Conservation (phyloP, 2,888 invertebrate genomes). For the Drosophila cracens region DNA sequence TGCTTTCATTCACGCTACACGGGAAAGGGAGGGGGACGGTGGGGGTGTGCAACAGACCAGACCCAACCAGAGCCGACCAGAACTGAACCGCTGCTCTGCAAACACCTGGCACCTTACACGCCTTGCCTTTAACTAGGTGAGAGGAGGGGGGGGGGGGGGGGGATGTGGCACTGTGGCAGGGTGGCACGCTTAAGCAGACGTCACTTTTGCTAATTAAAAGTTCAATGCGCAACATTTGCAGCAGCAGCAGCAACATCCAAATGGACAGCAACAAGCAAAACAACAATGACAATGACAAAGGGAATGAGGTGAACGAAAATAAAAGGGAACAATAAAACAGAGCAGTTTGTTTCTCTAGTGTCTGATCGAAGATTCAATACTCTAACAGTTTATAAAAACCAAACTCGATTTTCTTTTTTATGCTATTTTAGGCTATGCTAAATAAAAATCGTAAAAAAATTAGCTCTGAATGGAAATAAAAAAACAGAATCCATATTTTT, state of each 20-base stretch:
- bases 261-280: slow-evolving; percentile 40
- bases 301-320: slow-evolving; percentile 40
- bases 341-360: background rate
- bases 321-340: slow-evolving; percentile 37
- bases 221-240: slow-evolving; percentile 75
- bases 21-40: background rate
- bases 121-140: slow-evolving; percentile 22
- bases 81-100: slow-evolving; percentile 3
- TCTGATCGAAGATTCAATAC: slow-evolving; percentile 28
- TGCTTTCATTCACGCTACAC: slow-evolving; percentile 18
- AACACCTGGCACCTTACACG: slow-evolving; percentile 45
- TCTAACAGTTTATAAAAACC: background rate
- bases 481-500: no score
- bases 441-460: no score
- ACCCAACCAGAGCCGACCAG: background rate
- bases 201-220: slow-evolving; percentile 74
- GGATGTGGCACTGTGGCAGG: background rate
- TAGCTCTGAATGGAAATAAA: no score
- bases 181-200: slow-evolving; percentile 51
- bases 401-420: background rate
- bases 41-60: background rate
- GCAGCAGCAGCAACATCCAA: slow-evolving; percentile 40
- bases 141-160: background rate
- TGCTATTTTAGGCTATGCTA: no score
- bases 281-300: slow-evolving; percentile 52